Evolutionary conservation across 1,140 invertebrate species (phyloP), one percentile per base, ranked within the genome.

Genomic region (Drosophila nebulosa): DNA sequence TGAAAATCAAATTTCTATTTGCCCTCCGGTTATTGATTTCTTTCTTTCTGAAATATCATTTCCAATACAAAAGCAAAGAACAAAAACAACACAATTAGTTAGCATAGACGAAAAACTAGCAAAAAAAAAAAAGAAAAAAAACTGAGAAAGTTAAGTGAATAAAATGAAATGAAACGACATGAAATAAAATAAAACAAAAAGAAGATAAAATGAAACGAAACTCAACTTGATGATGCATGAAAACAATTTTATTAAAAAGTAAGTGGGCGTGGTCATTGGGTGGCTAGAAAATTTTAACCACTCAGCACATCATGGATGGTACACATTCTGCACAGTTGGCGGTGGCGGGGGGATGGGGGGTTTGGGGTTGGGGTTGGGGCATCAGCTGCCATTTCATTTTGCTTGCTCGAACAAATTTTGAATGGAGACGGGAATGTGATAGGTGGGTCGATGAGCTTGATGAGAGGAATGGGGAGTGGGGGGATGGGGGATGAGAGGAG

Each of bases 251-350:
- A 59, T 27, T 53, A 61, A 73, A 73, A 73, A 73, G 12, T 70
- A 36, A 39, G 32, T 42, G 65, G 10, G 21, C 27, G n/a, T 26
- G 24, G 21, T 21, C 10, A 5, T 16, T 26, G 10, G 6, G 22
- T 27, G 64, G n/a, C 22, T 18, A 32, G 21, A 24, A 51, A 59
- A 26, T 58, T 51, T 36, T 72, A 69, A 73, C 69, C 69, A 73
- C 69, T 73, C 69, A 73, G 69, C 69, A 73, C 69, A 73, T 72
- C 69, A 69, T 72, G 69, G 69, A 71, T 67, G 69, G 18, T 60
- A n/a, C 58, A 42, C 22, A 16, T 59, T 39, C 39, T 35, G 10
- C 46, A n/a, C 27, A 30, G 14, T 16, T 22, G 51, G 16, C 46
- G 57, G 35, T 58, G 26, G 65, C 55, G 3, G 27, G 30, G 30